These are phyloP conservation scores for Falco berigora DNA, from an alignment of 2,797 vertebrate species.

Conservation along the genomic window DNA sequence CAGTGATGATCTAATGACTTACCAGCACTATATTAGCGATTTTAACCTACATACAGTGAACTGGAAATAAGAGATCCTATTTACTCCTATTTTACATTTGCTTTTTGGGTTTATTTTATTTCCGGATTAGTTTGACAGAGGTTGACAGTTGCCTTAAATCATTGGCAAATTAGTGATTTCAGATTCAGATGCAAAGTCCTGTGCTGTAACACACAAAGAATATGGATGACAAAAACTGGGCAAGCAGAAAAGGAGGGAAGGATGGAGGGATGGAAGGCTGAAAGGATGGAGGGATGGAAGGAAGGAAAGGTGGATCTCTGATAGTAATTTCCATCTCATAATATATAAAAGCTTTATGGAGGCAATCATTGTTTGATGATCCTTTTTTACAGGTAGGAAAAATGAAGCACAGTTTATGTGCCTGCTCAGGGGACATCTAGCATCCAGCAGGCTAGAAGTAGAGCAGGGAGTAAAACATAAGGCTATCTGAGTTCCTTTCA, in stretches of 20 bases:
- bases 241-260: background rate
- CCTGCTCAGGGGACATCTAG: background rate
- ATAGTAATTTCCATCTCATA: background rate
- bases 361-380: background rate
- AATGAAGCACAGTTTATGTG: background rate
- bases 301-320: background rate
- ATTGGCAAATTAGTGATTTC: background rate
- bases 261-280: too few relatives aligned
- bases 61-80: background rate
- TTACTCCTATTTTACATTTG: background rate
- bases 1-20: background rate
- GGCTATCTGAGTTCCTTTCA: background rate
- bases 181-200: background rate
- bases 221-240: background rate
- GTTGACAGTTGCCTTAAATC: background rate
- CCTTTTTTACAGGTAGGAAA: background rate
- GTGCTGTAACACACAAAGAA: background rate
- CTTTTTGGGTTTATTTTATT: background rate
- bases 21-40: background rate
- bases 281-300: background rate
- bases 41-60: background rate
- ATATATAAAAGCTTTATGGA: fast-evolving
- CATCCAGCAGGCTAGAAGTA: background rate
- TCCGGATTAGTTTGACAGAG: background rate
- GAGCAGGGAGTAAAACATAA: background rate